Evolutionary conservation across 2,797 vertebrate genomes (phyloP).

Genomic region (Cyclopterus lumpus): DNA sequence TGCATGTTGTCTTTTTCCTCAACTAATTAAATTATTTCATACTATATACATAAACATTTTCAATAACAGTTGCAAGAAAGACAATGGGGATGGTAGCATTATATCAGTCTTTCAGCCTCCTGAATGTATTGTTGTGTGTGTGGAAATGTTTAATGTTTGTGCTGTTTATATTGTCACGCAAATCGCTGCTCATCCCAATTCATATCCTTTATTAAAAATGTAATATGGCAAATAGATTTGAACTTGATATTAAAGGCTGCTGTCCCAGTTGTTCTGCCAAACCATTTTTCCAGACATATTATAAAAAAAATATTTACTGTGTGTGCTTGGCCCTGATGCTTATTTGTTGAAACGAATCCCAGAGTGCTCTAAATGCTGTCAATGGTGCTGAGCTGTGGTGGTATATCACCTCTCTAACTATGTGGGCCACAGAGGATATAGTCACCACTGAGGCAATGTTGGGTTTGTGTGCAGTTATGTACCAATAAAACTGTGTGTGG

Average conservation of each 20-base stretch:
- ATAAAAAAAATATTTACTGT: constrained; percentile 46
- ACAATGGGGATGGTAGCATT: neutral
- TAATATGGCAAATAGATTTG: constrained; percentile 27
- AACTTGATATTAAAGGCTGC: constrained; percentile 30
- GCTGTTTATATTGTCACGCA: neutral
- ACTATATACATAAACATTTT: neutral
- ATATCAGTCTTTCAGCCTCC: neutral
- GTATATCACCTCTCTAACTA: constrained; percentile 51
- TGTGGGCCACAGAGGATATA: constrained; percentile 31
- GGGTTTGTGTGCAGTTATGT: constrained; percentile 24
- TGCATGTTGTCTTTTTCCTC: neutral
- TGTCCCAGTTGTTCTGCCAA: constrained; percentile 28
- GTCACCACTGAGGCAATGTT: constrained; percentile 27
- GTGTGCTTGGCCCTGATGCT: constrained; percentile 32
- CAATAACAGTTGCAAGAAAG: neutral
- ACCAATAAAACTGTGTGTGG: constrained; percentile 45
- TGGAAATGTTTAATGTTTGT: neutral
- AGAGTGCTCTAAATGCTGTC: constrained; percentile 42
- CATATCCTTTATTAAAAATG: constrained; percentile 2
- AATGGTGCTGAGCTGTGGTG: constrained; percentile 25
- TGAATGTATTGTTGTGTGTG: neutral
- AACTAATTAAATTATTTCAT: neutral
- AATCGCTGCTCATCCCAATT: constrained; percentile 13
- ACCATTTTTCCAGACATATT: constrained; percentile 39
- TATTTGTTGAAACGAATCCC: constrained; percentile 53